Conservation (phyloP, 2,888 invertebrate genomes). For the Amorpha juglandis region DNA sequence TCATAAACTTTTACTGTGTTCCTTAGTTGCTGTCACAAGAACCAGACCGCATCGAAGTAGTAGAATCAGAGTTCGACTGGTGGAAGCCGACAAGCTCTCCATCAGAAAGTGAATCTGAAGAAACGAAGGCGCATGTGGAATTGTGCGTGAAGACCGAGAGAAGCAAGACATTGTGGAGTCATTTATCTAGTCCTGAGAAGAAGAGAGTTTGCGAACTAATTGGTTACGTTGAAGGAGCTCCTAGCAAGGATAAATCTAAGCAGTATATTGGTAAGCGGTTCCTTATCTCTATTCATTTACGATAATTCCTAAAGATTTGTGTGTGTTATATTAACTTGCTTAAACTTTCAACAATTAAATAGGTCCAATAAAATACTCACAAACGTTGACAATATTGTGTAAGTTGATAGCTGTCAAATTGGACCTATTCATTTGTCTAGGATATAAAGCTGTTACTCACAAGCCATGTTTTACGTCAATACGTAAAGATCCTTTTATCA, state of each 20-base stretch:
- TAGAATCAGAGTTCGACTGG: slow-evolving; percentile 78
- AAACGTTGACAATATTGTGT: too few species aligned
- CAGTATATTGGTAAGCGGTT: slow-evolving; percentile 83
- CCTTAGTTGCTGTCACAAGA: slow-evolving; percentile 68
- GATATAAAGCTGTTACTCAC: too few species aligned
- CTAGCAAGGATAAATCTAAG: slow-evolving; percentile 72
- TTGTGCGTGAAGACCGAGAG: slow-evolving; percentile 82
- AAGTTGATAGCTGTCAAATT: too few species aligned
- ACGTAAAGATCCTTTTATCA: too few species aligned
- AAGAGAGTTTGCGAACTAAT: slow-evolving; percentile 85
- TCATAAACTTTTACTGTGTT: neutral
- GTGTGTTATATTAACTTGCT: too few species aligned
- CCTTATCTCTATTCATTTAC: too few species aligned
- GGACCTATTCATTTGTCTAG: too few species aligned
- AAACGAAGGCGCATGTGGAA: slow-evolving; percentile 58
- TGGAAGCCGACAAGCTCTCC: slow-evolving; percentile 69
- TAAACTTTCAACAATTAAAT: too few species aligned
- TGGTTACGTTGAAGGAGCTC: slow-evolving; percentile 85
- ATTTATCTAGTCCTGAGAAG: slow-evolving; percentile 86
- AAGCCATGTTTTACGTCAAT: too few species aligned
- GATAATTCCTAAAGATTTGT: too few species aligned
- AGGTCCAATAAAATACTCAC: too few species aligned
- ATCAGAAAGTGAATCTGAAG: slow-evolving; percentile 52
- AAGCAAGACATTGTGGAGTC: slow-evolving; percentile 83
- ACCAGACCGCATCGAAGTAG: slow-evolving; percentile 74